A percentile compares a stretch with the other conserved stretches of the same genome.
phyloP scores from a whole-genome alignment of 1,140 invertebrate species.

The Drosophila nasuta region DNA sequence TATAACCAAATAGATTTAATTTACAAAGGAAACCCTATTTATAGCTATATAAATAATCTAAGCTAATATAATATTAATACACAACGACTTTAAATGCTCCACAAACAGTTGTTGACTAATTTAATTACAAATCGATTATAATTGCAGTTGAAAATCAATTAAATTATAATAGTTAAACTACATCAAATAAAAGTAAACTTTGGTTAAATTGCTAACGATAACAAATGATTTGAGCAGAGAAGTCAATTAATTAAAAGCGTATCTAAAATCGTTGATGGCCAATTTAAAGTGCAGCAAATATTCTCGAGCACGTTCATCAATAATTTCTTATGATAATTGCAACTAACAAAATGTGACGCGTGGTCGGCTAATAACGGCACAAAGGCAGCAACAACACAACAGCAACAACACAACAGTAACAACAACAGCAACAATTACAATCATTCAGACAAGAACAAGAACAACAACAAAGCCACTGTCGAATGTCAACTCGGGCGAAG shows the following conservation, averaged over 20 bases:
- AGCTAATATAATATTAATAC: too few species aligned
- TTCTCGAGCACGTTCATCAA: conserved; percentile 51
- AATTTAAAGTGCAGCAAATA: not conserved
- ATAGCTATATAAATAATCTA: too few species aligned
- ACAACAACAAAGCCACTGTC: conserved; percentile 9
- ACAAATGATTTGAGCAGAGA: too few species aligned
- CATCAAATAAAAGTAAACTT: not conserved
- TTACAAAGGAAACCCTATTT: too few species aligned
- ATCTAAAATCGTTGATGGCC: not conserved
- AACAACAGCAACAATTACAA: conserved; percentile 29
- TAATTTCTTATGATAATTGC: conserved; percentile 80
- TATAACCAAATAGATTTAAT: too few species aligned
- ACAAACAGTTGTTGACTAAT: too few species aligned
- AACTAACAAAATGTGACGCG: conserved; percentile 43
- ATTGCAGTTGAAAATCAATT: too few species aligned
- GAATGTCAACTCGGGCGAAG: conserved; percentile 37
- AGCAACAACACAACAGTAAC: conserved; percentile 23
- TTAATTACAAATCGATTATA: too few species aligned
- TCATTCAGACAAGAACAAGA: conserved; percentile 34
- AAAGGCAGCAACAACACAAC: conserved; percentile 3
- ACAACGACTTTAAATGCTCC: too few species aligned
- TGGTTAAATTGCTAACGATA: not conserved
- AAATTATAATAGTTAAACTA: too few species aligned
- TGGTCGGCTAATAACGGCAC: conserved; percentile 42
- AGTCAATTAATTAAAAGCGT: conserved; percentile 2